Percentiles rank a stretch among this genome's conserved stretches.
Evolutionary conservation across 2,888 invertebrate genomes (phyloP).

Genomic region (Agriotes lineatus): DNA sequence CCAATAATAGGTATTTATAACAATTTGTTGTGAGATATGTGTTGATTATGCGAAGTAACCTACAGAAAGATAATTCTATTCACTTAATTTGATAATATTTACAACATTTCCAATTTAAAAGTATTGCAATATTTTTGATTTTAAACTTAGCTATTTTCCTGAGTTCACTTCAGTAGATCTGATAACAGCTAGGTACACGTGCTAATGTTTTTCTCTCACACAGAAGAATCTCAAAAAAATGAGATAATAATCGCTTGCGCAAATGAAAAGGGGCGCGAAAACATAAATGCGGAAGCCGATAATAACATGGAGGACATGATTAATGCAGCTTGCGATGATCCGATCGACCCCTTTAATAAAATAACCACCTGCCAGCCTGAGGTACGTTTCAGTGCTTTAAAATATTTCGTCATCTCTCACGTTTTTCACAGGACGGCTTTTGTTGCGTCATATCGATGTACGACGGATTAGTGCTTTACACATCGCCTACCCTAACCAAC

Average conservation of each 20-base stretch:
- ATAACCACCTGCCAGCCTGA: conserved; percentile 17
- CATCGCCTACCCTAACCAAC: conserved; percentile 76
- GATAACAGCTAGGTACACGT: not conserved
- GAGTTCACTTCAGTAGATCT: no score
- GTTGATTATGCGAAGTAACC: no score
- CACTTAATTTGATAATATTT: no score
- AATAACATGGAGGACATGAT: conserved; percentile 15
- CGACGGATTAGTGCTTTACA: conserved; percentile 84
- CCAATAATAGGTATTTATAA: conserved; percentile 51
- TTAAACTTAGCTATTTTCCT: no score
- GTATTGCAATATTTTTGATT: no score
- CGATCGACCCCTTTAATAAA: conserved; percentile 26
- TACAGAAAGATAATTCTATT: no score
- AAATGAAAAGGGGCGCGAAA: not conserved
- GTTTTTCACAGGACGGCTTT: conserved; percentile 72
- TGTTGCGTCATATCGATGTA: conserved; percentile 86
- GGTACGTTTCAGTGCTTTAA: no score
- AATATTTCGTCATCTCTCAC: not conserved
- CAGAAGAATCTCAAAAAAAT: not conserved
- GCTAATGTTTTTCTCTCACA: not conserved
- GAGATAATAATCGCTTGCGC: not conserved
- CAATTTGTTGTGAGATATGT: no score
- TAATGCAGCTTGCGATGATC: conserved; percentile 14
- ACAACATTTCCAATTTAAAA: no score
- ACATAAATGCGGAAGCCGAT: not conserved